phyloP scores from a whole-genome alignment of 2,797 vertebrate species.

The Nyctibius grandis region DNA sequence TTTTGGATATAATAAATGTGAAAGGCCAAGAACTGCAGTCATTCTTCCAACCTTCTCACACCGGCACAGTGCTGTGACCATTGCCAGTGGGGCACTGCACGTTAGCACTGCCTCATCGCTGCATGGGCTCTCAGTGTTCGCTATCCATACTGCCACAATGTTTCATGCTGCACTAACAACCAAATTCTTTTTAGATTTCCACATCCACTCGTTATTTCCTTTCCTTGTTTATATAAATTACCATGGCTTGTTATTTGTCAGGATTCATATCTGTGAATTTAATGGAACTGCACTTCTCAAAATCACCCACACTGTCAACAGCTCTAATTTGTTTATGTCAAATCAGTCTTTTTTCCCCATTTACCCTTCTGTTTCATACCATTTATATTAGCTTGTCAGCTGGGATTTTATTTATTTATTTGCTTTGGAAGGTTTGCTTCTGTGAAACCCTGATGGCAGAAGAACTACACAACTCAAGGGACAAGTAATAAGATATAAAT shows the following conservation, averaged over 20 bases:
- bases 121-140: neutral
- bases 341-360: neutral
- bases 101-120: rapidly evolving
- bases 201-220: constrained; percentile 27
- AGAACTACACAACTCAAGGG: neutral
- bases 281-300: constrained; percentile 60
- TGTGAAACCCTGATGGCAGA: constrained; percentile 28
- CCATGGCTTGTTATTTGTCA: constrained; percentile 56
- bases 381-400: constrained; percentile 58
- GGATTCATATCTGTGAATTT: constrained; percentile 61
- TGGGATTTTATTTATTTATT: constrained; percentile 55
- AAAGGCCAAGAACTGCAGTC: neutral
- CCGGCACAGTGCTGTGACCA: no score
- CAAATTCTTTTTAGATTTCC: constrained; percentile 1
- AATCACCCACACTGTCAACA: constrained; percentile 69
- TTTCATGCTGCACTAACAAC: neutral
- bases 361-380: constrained; percentile 62
- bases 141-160: neutral
- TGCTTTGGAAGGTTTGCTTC: constrained; percentile 34
- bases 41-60: neutral
- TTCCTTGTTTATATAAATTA: constrained; percentile 63
- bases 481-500: neutral
- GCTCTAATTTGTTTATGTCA: constrained; percentile 66
- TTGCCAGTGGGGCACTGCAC: neutral
- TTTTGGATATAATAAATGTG: neutral